phyloP scores from a whole-genome alignment of 2,113 vertebrate genomes.

The Passer montanus region DNA sequence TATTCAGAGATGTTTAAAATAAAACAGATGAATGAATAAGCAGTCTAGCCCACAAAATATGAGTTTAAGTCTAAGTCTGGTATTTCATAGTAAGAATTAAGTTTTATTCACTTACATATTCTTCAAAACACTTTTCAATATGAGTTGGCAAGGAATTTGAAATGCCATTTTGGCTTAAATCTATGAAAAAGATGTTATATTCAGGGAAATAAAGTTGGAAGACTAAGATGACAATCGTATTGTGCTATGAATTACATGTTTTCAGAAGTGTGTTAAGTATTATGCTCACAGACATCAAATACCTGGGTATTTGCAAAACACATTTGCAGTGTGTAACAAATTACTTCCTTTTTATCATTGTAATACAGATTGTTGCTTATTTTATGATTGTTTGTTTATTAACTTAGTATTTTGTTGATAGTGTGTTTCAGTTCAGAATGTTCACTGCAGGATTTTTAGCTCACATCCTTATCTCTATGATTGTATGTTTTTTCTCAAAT shows the following conservation, averaged over 20 bases:
- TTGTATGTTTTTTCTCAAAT: neutral
- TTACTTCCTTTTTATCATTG: neutral
- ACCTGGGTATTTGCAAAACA: too few species aligned
- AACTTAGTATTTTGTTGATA: neutral
- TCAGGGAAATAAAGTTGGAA: neutral
- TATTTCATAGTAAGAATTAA: neutral
- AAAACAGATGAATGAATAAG: neutral
- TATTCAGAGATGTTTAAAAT: neutral
- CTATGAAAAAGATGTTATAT: neutral
- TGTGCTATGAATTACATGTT: neutral
- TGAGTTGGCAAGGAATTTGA: neutral
- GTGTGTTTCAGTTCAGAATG: neutral
- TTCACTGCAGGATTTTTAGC: neutral
- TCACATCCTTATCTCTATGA: neutral
- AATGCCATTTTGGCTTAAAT: neutral
- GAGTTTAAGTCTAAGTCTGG: neutral
- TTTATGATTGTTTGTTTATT: neutral
- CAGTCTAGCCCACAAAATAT: neutral
- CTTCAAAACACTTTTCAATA: neutral
- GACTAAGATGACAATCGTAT: neutral
- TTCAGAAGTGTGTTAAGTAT: neutral
- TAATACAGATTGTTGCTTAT: neutral
- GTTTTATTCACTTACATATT: neutral
- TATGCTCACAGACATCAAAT: neutral
- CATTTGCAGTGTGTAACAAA: neutral